Base-by-base conservation (phyloP, 1,140 invertebrate species). In the Leptopilina clavipes region DNA sequence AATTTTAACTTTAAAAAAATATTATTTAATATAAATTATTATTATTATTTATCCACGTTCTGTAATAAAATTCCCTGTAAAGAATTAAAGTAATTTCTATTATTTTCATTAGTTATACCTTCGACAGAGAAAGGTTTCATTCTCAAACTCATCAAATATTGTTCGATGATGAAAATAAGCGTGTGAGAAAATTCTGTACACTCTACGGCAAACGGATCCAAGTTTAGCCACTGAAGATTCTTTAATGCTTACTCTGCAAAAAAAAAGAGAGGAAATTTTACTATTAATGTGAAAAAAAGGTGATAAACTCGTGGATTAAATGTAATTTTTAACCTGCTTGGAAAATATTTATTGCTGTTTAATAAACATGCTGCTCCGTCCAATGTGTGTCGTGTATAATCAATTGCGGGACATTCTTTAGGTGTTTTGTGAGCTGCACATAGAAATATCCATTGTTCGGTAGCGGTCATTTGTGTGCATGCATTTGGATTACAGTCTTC, bases 391-490 rank as follows among this genome's bases (percentile, higher is more conserved):
- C 98, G 92, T 1, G 98, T 99, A 86, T 99, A 99, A 90, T 99
- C 98, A 88, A 99, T 99, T 18, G 99, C 99, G 74, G 98, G 97
- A 91, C 99, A 99, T 93, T 99, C 98, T 91, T 99, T 99, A 22
- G 99, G 99, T 78, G 98, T 99, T 93, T 99, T 99, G 89, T 99
- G 99, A 70, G 98, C 98, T 76, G 99, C 99, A 93, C 99, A 99
- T 44, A 99, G 92, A 90, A 99, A 99, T 88, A 99, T 99, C 98
- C 98, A 99, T 86, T 99, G 98, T 91, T 99, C 98, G 17, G 98
- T 99, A 5, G 99, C 99, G 56, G 98, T 99, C 99, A 99, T 99
- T 91, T 99, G 98, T 56, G 95, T 98, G 89, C 99, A 99, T 3
- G 95, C 97, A 80, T 98, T 96, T 19, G 98, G 98, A 85, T 97